A percentile compares a stretch with the other conserved stretches of the same genome.
Evolutionary conservation across 1,140 invertebrate species (phyloP).

Genomic region (Leucophenga varia): DNA sequence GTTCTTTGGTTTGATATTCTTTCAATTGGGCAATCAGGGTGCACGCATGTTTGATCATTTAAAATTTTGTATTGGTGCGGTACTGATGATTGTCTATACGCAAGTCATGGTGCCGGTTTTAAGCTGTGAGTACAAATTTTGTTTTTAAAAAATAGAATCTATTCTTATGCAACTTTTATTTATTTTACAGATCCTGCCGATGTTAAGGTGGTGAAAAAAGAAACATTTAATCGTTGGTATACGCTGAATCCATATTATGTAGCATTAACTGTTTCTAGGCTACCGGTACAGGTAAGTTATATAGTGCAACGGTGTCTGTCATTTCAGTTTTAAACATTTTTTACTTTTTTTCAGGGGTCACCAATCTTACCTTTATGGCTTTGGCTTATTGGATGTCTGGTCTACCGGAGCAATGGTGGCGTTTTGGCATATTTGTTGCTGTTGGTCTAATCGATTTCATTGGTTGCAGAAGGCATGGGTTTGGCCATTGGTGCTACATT

Average conservation of each 20-base stretch:
- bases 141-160: too few relatives aligned
- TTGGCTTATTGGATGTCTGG: slow-evolving; percentile 65
- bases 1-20: slow-evolving; percentile 60
- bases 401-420: slow-evolving; percentile 58
- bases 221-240: slow-evolving; percentile 85
- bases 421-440: slow-evolving; percentile 62
- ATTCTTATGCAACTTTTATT: too few relatives aligned
- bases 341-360: slow-evolving; percentile 48
- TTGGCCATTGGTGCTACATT: slow-evolving; percentile 67
- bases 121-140: slow-evolving; percentile 58
- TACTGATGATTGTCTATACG: slow-evolving; percentile 67
- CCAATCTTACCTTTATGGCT: slow-evolving; percentile 63
- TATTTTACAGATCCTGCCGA: slow-evolving; percentile 71
- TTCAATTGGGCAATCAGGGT: slow-evolving; percentile 64
- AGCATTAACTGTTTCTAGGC: slow-evolving; percentile 71
- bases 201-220: slow-evolving; percentile 76
- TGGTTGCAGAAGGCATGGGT: slow-evolving; percentile 65
- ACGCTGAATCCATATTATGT: slow-evolving; percentile 75
- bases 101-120: slow-evolving; percentile 67
- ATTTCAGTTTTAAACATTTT: background rate
- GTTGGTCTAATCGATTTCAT: slow-evolving; percentile 62
- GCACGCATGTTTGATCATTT: slow-evolving; percentile 67
- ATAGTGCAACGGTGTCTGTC: too few relatives aligned
- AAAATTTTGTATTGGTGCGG: slow-evolving; percentile 66
- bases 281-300: slow-evolving; percentile 61